Conservation (phyloP, 2,888 invertebrate species). For the Cheilosia impressa region DNA sequence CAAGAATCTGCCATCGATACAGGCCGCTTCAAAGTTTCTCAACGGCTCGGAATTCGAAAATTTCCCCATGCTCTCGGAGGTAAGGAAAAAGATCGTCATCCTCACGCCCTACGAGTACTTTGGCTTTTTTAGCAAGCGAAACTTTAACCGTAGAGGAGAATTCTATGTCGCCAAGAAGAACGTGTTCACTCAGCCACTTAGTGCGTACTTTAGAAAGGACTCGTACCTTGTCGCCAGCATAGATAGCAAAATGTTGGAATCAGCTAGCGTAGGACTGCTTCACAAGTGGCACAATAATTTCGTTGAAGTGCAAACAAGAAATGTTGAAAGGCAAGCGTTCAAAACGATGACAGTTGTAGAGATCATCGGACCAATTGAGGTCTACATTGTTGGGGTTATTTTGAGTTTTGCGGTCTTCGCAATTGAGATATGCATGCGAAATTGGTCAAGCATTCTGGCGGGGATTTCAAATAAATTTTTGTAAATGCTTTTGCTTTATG, state of each 20-base stretch:
- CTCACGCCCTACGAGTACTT: conserved; percentile 79
- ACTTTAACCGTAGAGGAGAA: conserved; percentile 39
- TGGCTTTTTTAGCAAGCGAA: conserved; percentile 78
- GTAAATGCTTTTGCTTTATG: not conserved
- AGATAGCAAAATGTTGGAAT: conserved; percentile 76
- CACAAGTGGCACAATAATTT: conserved; percentile 76
- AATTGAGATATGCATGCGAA: not conserved
- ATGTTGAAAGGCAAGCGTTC: not conserved
- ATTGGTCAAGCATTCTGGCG: not conserved
- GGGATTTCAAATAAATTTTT: not conserved
- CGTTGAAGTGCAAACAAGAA: conserved; percentile 25
- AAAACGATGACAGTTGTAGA: conserved; percentile 28
- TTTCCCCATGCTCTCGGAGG: conserved; percentile 75
- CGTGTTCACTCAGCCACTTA: conserved; percentile 78
- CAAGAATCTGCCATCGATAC: conserved; percentile 47
- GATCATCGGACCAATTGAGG: conserved; percentile 11
- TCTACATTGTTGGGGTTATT: not conserved
- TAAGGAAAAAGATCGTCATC: conserved; percentile 76
- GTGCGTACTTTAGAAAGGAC: conserved; percentile 78
- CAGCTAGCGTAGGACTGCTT: conserved; percentile 77
- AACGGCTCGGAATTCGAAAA: conserved; percentile 77
- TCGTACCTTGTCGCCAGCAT: conserved; percentile 78
- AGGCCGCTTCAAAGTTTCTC: conserved; percentile 62
- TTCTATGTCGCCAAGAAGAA: conserved; percentile 76
- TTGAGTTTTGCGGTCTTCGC: not conserved